Percentiles rank a stretch among this genome's conserved stretches.
Conservation (phyloP, 1,140 invertebrate genomes). For the Hypsibius dujardini region DNA sequence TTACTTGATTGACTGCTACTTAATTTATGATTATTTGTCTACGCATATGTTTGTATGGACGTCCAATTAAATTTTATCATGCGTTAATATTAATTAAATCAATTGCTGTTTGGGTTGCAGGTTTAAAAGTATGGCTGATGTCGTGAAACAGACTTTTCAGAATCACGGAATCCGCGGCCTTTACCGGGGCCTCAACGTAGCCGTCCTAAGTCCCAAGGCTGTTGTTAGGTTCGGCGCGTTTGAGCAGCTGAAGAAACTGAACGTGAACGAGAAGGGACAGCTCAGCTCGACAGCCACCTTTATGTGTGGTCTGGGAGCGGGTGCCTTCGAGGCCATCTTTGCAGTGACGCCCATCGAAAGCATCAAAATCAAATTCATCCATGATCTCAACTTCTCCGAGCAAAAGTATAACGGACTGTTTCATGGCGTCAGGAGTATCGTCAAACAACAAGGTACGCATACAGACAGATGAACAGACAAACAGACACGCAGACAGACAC, state of each 20-base stretch:
- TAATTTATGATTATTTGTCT: too few relatives aligned
- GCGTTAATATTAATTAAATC: too few relatives aligned
- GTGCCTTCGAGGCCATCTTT: not conserved
- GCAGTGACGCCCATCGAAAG: not conserved
- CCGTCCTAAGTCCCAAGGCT: conserved; percentile 4
- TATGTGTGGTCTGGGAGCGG: not conserved
- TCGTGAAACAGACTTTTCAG: too few relatives aligned
- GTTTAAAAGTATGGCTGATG: too few relatives aligned
- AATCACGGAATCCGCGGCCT: not conserved
- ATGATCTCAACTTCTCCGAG: conserved; percentile 4
- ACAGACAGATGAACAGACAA: too few relatives aligned
- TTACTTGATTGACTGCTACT: too few relatives aligned
- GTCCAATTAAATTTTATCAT: too few relatives aligned
- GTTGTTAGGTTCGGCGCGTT: not conserved
- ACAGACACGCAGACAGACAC: too few relatives aligned
- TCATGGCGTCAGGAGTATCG: not conserved
- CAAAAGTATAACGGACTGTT: not conserved
- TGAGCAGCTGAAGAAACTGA: not conserved
- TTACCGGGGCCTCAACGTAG: not conserved
- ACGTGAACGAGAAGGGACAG: not conserved
- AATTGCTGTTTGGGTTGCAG: too few relatives aligned
- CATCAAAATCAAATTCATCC: conserved; percentile 10
- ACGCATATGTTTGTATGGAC: too few relatives aligned
- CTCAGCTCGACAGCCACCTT: not conserved
- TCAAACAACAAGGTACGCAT: conserved; percentile 1